Percentiles rank a stretch among this genome's conserved stretches.
Evolutionary conservation across 2,113 vertebrate genomes (phyloP).

Genomic region (Nothoprocta pentlandii): DNA sequence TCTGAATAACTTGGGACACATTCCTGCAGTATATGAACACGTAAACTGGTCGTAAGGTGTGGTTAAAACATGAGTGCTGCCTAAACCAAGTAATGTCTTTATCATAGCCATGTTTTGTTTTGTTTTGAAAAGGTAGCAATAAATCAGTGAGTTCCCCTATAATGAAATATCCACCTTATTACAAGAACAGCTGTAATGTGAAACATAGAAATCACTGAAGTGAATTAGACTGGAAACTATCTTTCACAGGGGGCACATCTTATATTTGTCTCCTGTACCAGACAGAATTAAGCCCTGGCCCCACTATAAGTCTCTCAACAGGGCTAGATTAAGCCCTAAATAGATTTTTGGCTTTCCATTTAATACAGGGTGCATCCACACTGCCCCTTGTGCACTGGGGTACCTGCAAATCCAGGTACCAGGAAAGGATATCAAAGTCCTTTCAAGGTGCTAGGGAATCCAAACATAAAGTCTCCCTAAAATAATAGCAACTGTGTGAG

Average conservation of each 20-base stretch:
- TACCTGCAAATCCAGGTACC: not conserved
- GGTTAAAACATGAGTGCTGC: not conserved
- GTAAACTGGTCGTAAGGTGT: not conserved
- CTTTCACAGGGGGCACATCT: slow-evolving; percentile 1
- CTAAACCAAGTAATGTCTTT: not conserved
- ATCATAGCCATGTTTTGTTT: not conserved
- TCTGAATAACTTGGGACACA: not conserved
- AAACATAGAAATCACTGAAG: slow-evolving; percentile 11
- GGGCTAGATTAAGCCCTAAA: not conserved
- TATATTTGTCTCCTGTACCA: slow-evolving; percentile 2
- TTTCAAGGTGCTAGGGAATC: slow-evolving; percentile 1
- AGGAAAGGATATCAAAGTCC: not conserved
- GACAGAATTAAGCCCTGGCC: not conserved
- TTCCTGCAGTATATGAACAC: not conserved
- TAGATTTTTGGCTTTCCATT: not conserved
- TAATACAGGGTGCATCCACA: rapidly evolving
- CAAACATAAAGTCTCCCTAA: slow-evolving; percentile 34
- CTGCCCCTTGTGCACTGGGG: not conserved
- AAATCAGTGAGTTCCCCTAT: slow-evolving; percentile 29
- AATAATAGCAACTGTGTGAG: slow-evolving; percentile 25
- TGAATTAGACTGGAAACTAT: slow-evolving; percentile 57
- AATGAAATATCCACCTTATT: not conserved
- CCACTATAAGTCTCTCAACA: not conserved
- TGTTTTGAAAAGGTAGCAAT: not conserved
- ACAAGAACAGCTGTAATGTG: slow-evolving; percentile 39